Base-by-base conservation (phyloP, 2,888 invertebrate genomes). In the Lasioglossum vierecki region DNA sequence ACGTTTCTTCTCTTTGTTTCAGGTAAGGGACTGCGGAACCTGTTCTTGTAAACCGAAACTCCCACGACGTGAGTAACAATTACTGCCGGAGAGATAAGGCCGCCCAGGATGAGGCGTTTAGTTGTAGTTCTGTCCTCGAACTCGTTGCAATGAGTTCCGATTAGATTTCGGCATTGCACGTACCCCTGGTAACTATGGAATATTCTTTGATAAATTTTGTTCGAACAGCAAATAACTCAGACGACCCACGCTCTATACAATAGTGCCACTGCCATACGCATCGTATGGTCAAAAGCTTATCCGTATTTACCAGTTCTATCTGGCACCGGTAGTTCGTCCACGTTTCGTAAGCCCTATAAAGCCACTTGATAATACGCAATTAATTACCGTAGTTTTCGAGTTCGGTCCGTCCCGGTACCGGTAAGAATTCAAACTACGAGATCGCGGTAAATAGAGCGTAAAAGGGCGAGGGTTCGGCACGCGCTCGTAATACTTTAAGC, bases 401-500 rank as follows among this genome's bases (percentile, higher is more conserved):
- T 35, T 49, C 53, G 60, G 77, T 66, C 63, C 53, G 49, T 35
- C 70, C 53, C n/a, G 35, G 57, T 72, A 57, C 82, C 73, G 26
- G 82, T 76, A 53, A 79, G 76, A 66, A 74, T 60, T 76, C 63
- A 68, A 79, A 66, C 46, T 71, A 66, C n/a, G 57, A 60, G 79
- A 75, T 85, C 79, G 39, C 79, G 41, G 80, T 83, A 80, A 82
- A 80, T 84, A 77, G 44, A 53, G 49, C 76, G 84, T 76, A 80
- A 88, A 87, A 87, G 84, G 87, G 70, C 78, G 80, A 85, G 76
- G 77, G 86, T 83, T 86, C 79, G 88, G 81, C 82, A 85, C 81
- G 41, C 82, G 85, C 82, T 84, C 71, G 83, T 90, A 90, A 91
- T 90, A 88, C 87, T 84, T 84, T 80, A 89, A 88, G 88, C 87